Evolutionary conservation across 2,113 vertebrate genomes (phyloP).

Genomic region (Galemys pyrenaicus): DNA sequence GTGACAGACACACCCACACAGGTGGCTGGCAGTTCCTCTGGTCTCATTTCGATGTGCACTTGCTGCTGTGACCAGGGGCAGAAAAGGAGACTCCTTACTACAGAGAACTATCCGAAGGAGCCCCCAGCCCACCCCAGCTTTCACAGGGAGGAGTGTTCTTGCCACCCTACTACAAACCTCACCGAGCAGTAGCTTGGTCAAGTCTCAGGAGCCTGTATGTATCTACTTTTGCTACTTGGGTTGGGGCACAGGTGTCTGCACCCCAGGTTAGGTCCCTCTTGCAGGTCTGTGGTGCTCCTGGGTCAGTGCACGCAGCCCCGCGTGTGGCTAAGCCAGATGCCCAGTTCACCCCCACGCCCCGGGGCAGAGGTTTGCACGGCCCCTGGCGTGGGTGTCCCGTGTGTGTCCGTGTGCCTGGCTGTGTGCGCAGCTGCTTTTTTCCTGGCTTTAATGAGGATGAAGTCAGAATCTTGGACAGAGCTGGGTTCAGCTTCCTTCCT

Average conservation of each 20-base stretch:
- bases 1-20: neutral
- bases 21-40: neutral
- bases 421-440: constrained; percentile 61
- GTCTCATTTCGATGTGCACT: neutral
- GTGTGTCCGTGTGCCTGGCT: constrained; percentile 32
- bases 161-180: neutral
- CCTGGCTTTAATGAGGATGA: constrained; percentile 76
- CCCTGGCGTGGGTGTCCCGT: constrained; percentile 6
- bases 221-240: too few relatives aligned
- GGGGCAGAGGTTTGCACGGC: neutral
- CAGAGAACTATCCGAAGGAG: neutral
- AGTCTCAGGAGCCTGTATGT: neutral
- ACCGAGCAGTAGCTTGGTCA: neutral
- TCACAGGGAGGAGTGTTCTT: neutral
- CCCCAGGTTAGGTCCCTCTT: neutral
- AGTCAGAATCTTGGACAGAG: constrained; percentile 66
- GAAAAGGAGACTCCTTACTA: neutral
- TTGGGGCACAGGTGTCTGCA: neutral
- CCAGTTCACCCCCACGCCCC: neutral
- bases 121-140: accelerated
- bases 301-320: neutral
- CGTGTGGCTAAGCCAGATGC: neutral
- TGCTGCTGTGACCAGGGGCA: neutral
- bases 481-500: constrained; percentile 66
- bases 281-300: neutral